A percentile compares a stretch with the other conserved stretches of the same genome.
Conservation (phyloP, 2,113 vertebrate genomes). For the Fulmarus glacialis region DNA sequence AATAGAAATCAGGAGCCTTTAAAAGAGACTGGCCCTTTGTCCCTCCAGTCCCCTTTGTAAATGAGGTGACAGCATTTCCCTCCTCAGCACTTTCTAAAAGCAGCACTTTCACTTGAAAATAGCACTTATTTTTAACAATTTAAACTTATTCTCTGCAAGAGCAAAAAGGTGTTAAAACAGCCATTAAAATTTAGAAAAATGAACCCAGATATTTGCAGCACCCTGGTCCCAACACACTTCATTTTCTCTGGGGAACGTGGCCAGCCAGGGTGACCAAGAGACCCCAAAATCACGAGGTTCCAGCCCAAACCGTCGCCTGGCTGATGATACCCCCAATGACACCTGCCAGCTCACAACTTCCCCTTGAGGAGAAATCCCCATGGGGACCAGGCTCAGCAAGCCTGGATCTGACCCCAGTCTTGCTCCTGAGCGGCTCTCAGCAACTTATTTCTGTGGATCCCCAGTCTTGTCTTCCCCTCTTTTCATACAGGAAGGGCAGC, state of each 20-base stretch:
- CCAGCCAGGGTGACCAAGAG: not conserved
- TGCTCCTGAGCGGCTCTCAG: fast-evolving
- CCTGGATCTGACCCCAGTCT: not conserved
- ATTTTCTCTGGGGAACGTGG: not conserved
- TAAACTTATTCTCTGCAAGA: not conserved
- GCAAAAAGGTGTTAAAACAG: not conserved
- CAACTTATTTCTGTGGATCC: not conserved
- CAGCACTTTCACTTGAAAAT: not conserved
- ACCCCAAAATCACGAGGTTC: not conserved
- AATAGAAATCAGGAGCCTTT: not conserved
- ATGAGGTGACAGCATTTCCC: not conserved
- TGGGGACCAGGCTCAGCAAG: not conserved
- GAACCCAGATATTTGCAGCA: not conserved
- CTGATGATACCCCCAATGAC: not conserved
- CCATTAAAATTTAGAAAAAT: not conserved
- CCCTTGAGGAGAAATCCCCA: fast-evolving
- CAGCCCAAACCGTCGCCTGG: not conserved
- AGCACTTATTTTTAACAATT: not conserved
- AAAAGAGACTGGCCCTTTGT: not conserved
- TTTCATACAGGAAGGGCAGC: not conserved
- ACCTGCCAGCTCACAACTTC: not conserved
- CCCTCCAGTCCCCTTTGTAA: not conserved
- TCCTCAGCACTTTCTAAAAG: not conserved
- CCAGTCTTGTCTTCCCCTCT: not conserved
- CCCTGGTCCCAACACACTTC: not conserved